These are phyloP conservation scores for Chirona hameri DNA, from an alignment of 2,888 invertebrate genomes.

Conservation along the genomic window DNA sequence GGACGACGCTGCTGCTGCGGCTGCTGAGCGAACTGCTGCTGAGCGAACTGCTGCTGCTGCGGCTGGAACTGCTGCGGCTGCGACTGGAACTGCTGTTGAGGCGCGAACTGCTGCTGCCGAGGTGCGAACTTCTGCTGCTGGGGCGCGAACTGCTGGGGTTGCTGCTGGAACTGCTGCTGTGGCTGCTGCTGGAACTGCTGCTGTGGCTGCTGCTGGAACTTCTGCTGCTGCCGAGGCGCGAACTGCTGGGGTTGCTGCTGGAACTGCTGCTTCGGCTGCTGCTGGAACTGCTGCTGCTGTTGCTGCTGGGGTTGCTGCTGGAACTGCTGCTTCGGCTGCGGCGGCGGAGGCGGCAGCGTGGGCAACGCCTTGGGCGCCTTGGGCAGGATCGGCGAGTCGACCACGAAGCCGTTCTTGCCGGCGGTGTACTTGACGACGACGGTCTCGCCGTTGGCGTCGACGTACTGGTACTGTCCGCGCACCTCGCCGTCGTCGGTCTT, in stretches of 20 bases:
- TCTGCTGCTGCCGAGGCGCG: too few relatives aligned
- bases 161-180: too few relatives aligned
- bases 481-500: neutral
- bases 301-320: too few relatives aligned
- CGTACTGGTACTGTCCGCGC: constrained; percentile 22
- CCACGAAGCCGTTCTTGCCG: constrained; percentile 2
- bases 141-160: too few relatives aligned
- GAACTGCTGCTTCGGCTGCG: too few relatives aligned
- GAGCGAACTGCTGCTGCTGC: neutral
- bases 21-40: neutral
- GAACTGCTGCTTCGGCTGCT: too few relatives aligned
- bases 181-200: neutral
- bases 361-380: neutral
- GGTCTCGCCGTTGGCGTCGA: neutral
- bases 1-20: neutral
- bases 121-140: too few relatives aligned
- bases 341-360: neutral
- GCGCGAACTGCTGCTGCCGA: neutral
- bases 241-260: too few relatives aligned
- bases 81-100: neutral
- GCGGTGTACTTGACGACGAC: constrained; percentile 11
- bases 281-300: too few relatives aligned
- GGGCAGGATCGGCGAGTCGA: neutral
- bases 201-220: neutral
- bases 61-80: too few relatives aligned